phyloP scores from a whole-genome alignment of 2,888 invertebrate species.

The Rosalia funebris region DNA sequence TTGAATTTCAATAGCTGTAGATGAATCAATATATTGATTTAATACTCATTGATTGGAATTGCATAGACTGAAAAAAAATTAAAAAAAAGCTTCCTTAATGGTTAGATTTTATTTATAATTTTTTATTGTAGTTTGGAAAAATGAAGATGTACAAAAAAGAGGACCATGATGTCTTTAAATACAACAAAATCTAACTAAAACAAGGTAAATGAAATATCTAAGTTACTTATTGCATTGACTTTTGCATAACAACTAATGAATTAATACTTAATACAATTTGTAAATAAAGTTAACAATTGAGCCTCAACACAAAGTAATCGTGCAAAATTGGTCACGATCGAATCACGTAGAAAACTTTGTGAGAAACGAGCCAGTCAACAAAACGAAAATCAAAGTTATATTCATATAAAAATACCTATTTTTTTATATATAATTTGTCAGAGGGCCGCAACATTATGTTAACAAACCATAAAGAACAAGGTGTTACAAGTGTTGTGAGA shows the following conservation, averaged over 20 bases:
- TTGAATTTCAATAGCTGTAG: too few relatives aligned
- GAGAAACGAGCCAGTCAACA: too few relatives aligned
- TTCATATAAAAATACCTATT: neutral
- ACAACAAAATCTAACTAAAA: conserved; percentile 30
- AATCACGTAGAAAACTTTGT: neutral
- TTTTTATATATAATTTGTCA: neutral
- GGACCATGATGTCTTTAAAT: conserved; percentile 25
- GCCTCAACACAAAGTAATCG: neutral
- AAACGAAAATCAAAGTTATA: neutral
- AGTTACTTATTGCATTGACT: conserved; percentile 44
- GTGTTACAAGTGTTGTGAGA: too few relatives aligned
- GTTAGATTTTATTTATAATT: too few relatives aligned
- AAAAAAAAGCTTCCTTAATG: too few relatives aligned
- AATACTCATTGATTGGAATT: too few relatives aligned
- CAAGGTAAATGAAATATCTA: conserved; percentile 15
- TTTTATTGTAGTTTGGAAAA: conserved; percentile 16
- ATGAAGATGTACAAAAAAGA: conserved; percentile 25
- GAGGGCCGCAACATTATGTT: too few relatives aligned
- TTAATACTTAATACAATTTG: conserved; percentile 13
- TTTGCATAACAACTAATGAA: conserved; percentile 39
- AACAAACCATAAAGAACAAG: too few relatives aligned
- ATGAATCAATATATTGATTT: too few relatives aligned
- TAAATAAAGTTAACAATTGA: conserved; percentile 1
- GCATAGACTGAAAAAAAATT: too few relatives aligned
- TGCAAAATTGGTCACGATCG: conserved; percentile 1